phyloP scores from a whole-genome alignment of 2,113 vertebrate genomes.

The Tympanuchus pallidicinctus region DNA sequence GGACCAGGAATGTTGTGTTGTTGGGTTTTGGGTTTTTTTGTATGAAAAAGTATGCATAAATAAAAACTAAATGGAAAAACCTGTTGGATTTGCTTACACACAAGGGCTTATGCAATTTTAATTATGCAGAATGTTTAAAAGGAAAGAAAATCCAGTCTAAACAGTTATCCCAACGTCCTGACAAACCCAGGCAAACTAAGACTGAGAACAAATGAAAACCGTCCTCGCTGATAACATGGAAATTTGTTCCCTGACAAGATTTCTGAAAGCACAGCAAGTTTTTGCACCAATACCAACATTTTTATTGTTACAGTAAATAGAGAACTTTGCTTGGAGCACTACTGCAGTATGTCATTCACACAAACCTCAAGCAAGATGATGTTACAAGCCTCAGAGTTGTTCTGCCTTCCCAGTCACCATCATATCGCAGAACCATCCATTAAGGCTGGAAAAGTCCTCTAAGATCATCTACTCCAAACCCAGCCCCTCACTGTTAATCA shows the following conservation, averaged over 20 bases:
- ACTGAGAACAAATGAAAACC: neutral
- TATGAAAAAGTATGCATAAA: neutral
- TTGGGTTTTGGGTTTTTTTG: neutral
- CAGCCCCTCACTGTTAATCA: neutral
- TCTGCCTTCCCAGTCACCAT: too few species aligned
- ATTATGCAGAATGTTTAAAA: neutral
- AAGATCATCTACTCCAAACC: too few species aligned
- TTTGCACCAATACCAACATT: neutral
- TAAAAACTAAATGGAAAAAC: too few species aligned
- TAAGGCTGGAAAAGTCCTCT: too few species aligned
- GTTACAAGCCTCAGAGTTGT: neutral
- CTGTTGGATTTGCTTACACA: neutral
- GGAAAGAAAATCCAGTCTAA: neutral
- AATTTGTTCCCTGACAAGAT: neutral
- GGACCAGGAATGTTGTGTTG: neutral
- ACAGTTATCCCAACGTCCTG: neutral
- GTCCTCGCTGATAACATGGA: neutral
- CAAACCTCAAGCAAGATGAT: neutral
- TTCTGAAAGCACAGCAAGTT: neutral
- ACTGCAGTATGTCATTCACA: neutral
- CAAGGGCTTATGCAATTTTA: neutral
- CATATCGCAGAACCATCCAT: too few species aligned
- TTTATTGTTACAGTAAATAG: neutral
- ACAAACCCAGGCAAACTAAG: neutral
- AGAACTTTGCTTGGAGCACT: neutral